These are phyloP conservation scores for Leptodactylus fuscus DNA, from an alignment of 2,113 vertebrate species.

Conservation along the genomic window DNA sequence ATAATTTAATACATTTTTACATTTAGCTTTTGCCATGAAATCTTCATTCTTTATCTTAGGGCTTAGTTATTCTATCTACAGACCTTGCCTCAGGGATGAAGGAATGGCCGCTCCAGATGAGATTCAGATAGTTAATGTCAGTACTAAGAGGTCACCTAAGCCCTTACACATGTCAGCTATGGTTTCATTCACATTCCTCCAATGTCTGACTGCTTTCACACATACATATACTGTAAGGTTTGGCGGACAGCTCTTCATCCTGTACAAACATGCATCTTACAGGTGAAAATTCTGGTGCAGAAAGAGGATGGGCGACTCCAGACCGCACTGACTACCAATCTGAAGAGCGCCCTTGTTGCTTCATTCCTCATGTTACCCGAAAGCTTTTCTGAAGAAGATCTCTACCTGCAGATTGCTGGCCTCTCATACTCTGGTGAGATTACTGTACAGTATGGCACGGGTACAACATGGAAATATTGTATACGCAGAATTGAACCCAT, in stretches of 20 bases:
- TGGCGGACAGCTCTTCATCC: background rate
- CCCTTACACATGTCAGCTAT: background rate
- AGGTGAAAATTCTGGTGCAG: conserved; percentile 91
- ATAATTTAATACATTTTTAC: background rate
- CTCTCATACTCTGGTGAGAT: conserved; percentile 89
- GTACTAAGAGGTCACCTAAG: background rate
- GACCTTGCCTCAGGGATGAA: background rate
- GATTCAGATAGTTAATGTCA: no score
- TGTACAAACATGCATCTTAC: conserved; percentile 56
- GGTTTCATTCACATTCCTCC: background rate
- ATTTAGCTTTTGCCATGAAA: background rate
- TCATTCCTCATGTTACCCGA: conserved; percentile 96
- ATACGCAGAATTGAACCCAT: no score
- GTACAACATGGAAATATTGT: no score
- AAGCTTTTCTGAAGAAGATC: conserved; percentile 92
- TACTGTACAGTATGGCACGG: background rate
- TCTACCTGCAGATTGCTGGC: conserved; percentile 89
- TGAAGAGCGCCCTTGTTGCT: conserved; percentile 89
- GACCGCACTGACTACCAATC: conserved; percentile 82
- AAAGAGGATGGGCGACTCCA: conserved; percentile 81
- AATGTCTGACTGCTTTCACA: background rate
- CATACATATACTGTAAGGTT: background rate
- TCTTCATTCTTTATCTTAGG: background rate
- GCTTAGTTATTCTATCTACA: background rate
- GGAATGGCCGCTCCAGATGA: background rate